Evolutionary conservation across 2,797 vertebrate species (phyloP), one percentile per base, ranked within the genome.

Genomic region (Spondyliosoma cantharus): DNA sequence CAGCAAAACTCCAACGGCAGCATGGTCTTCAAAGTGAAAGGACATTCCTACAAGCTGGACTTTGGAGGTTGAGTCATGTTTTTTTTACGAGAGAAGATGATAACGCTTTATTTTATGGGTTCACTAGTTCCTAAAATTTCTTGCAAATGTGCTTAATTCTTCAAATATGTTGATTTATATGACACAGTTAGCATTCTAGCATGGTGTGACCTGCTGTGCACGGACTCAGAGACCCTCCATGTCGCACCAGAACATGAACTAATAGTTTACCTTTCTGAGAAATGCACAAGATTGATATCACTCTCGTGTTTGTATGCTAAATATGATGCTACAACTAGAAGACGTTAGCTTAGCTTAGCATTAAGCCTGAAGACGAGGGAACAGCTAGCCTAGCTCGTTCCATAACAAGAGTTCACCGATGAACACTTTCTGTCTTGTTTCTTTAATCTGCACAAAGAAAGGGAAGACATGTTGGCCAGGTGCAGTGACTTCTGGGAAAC

Each of bases 61-160:
- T 90, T 94, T 32, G 24, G 22, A 92, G 89, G 94, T 94, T 53
- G 45, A 37, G 7, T 76, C 53, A 37, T 25, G 6, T 76, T 76
- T 74, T 60, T 5, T 15, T 45, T 17, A 50, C 46, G n/a, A 43
- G 2, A 50, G 1, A 61, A 29, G 15, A 56, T 20, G 1, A 12
- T 6, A 16, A 48, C 15, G 43, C 43, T 45, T 45, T 45, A 46
- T 16, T 46, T 46, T 16, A 46, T 15, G 6, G 45, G 45, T 46
- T 16, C 45, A 6, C 45, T 16, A 16, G 14, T 46, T 5, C 14
- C 4, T 46, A 16, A 17, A 17, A 46, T 46, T 4, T 17, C 45
- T 16, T 13, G 16, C 5, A 17, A 16, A 46, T 16, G 4, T 37
- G 5, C 32, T 37, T 37, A 37, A 8, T 37, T 37, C 32, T 2